A percentile compares a stretch with the other conserved stretches of the same genome.
Conservation (phyloP, 2,888 invertebrate genomes). For the Phlogophora meticulosa region DNA sequence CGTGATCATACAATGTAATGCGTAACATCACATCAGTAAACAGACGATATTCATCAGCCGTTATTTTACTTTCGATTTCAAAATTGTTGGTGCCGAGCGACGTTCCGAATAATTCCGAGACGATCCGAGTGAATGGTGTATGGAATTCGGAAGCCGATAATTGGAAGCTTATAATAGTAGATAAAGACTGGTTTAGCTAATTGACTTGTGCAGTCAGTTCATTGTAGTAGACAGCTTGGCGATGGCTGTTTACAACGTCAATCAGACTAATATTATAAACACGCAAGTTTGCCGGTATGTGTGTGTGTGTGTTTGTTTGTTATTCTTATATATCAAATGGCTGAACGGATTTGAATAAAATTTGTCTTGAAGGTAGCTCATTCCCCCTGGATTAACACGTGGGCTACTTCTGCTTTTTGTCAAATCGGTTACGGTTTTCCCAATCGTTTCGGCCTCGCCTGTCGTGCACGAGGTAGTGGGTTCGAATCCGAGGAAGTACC, state of each 20-base stretch:
- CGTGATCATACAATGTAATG: slow-evolving; percentile 40
- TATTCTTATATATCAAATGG: too few relatives aligned
- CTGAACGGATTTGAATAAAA: too few relatives aligned
- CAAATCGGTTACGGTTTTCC: too few relatives aligned
- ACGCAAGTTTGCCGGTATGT: too few relatives aligned
- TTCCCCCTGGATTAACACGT: too few relatives aligned
- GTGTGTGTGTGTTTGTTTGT: too few relatives aligned
- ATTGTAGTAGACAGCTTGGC: slow-evolving; percentile 12
- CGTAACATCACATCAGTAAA: slow-evolving; percentile 44
- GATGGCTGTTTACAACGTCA: not conserved
- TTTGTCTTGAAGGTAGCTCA: too few relatives aligned
- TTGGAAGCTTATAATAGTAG: not conserved
- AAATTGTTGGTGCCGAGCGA: not conserved
- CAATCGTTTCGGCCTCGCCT: too few relatives aligned
- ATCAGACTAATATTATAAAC: too few relatives aligned
- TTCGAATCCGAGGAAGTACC: too few relatives aligned
- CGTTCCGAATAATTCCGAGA: slow-evolving; percentile 5
- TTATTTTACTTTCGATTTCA: slow-evolving; percentile 42
- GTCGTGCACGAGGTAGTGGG: too few relatives aligned
- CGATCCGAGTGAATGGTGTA: not conserved
- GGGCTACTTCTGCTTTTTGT: too few relatives aligned
- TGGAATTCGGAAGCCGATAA: slow-evolving; percentile 6
- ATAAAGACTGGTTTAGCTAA: slow-evolving; percentile 21
- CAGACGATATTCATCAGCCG: slow-evolving; percentile 19
- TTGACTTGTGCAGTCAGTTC: not conserved